Conservation (phyloP, 2,888 invertebrate genomes). For the Sesia apiformis region DNA sequence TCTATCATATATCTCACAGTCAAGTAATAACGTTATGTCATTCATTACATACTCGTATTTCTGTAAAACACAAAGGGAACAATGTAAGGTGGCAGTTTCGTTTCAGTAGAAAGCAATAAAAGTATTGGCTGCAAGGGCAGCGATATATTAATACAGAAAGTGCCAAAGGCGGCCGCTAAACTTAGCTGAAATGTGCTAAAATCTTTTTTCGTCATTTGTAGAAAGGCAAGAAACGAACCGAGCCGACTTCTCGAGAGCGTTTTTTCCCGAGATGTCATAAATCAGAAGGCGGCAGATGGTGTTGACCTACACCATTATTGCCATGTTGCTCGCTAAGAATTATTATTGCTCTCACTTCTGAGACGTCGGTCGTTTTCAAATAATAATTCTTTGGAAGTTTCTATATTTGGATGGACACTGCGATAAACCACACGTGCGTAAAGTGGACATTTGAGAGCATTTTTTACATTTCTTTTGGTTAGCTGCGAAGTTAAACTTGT, state of each 20-base stretch:
- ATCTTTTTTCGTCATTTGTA: constrained; percentile 49
- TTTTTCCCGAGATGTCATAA: constrained; percentile 60
- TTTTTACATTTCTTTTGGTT: too few relatives aligned
- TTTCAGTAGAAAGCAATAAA: neutral
- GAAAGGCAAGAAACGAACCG: constrained; percentile 40
- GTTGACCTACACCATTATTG: constrained; percentile 65
- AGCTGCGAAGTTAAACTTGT: too few relatives aligned
- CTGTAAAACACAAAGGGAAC: too few relatives aligned
- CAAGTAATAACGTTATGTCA: too few relatives aligned
- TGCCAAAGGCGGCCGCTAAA: constrained; percentile 10
- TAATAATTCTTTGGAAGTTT: constrained; percentile 26
- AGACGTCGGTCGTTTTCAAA: constrained; percentile 30
- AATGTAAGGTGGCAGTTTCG: too few relatives aligned
- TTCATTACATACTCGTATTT: too few relatives aligned
- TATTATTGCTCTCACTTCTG: constrained; percentile 45
- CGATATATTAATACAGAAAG: neutral
- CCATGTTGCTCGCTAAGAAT: constrained; percentile 57
- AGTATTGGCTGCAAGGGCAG: neutral
- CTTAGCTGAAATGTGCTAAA: constrained; percentile 37
- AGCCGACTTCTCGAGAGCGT: constrained; percentile 32
- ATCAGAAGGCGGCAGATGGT: constrained; percentile 64
- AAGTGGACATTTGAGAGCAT: too few relatives aligned
- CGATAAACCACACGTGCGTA: too few relatives aligned
- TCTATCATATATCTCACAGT: too few relatives aligned
- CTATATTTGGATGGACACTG: constrained; percentile 1